These are phyloP conservation scores for Megamerina dolium DNA, from an alignment of 2,888 invertebrate genomes.

Conservation along the genomic window DNA sequence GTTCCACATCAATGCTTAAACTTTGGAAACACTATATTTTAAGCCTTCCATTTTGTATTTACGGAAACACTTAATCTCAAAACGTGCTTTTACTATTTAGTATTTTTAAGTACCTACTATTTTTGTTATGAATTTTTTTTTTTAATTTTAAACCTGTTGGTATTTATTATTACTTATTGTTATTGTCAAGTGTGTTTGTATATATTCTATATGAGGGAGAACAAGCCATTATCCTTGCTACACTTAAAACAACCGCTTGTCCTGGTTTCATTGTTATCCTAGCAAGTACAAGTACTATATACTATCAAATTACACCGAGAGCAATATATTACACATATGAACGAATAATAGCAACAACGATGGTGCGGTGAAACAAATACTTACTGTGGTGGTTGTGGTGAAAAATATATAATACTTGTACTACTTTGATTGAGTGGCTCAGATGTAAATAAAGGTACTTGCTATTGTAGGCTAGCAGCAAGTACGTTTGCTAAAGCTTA, in stretches of 20 bases:
- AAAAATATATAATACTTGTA: not conserved
- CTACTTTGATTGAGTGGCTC: not conserved
- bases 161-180: not conserved
- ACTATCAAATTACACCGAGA: too few species aligned
- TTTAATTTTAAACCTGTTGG: not conserved
- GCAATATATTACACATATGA: not conserved
- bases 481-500: too few species aligned
- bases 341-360: not conserved
- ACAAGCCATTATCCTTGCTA: constrained; percentile 6
- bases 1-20: too few species aligned
- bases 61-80: too few species aligned
- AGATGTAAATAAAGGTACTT: too few species aligned
- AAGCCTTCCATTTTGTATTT: too few species aligned
- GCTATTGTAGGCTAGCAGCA: too few species aligned
- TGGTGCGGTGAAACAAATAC: not conserved
- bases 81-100: too few species aligned
- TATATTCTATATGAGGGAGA: constrained; percentile 2
- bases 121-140: too few species aligned
- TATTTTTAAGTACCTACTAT: too few species aligned
- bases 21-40: too few species aligned
- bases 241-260: constrained; percentile 6
- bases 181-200: not conserved
- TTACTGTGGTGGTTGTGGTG: not conserved
- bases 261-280: constrained; percentile 8
- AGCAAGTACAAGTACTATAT: too few species aligned